These are phyloP conservation scores for silkworm (Bombyx mori) DNA, from an alignment of 1,140 invertebrate species.

Conservation along the genomic window ASM3026992v2 NC_085116.1:12259501-12260000, in stretches of 20 bases:
- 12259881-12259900: constrained; percentile 8
- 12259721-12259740: no score
- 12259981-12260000: constrained; percentile 45
- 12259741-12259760: no score
- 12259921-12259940: constrained; percentile 24
- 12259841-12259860: no score
- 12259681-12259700: not conserved
- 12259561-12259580: constrained; percentile 22
- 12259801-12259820: no score
- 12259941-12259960: constrained; percentile 23
- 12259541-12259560: constrained; percentile 17
- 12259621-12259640: constrained; percentile 33
- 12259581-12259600: constrained; percentile 39
- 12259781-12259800: no score
- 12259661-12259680: constrained; percentile 4
- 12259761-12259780: no score
- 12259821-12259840: no score
- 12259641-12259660: constrained; percentile 11
- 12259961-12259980: constrained; percentile 23
- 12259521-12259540: constrained; percentile 16
- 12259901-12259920: constrained; percentile 15
- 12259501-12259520: constrained; percentile 35
- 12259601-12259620: constrained; percentile 51
- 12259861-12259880: no score
- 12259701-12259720: no score